A percentile compares a stretch with the other conserved stretches of the same genome.
phyloP scores from a whole-genome alignment of 2,113 vertebrate genomes.

The Zosterops lateralis region DNA sequence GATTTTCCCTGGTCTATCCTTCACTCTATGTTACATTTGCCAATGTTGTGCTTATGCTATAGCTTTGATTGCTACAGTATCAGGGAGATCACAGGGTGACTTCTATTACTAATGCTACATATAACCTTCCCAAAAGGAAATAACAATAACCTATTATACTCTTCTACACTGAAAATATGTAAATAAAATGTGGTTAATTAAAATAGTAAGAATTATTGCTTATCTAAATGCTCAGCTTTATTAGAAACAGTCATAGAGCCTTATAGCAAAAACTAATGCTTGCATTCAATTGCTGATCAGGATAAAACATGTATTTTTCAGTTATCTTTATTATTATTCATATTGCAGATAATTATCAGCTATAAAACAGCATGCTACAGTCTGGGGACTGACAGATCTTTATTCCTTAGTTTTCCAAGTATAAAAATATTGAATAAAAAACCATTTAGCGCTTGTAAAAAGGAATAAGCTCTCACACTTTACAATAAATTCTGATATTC shows the following conservation, averaged over 20 bases:
- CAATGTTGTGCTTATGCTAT: not conserved
- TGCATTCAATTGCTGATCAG: not conserved
- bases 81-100: rapidly evolving
- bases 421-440: not conserved
- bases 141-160: not conserved
- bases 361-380: not conserved
- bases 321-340: not conserved
- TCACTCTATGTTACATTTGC: not conserved
- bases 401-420: not conserved
- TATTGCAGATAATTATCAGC: not conserved
- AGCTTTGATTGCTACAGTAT: not conserved
- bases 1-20: not conserved
- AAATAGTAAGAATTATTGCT: not conserved
- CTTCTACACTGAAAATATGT: not conserved
- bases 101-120: not conserved
- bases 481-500: not conserved
- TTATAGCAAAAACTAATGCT: not conserved
- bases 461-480: not conserved
- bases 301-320: not conserved
- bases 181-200: not conserved
- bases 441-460: not conserved
- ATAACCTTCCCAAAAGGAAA: not conserved
- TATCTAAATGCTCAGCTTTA: not conserved
- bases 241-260: not conserved
- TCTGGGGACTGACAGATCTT: not conserved